Evolutionary conservation across 2,888 invertebrate species (phyloP).

Genomic region (Mamestra brassicae): DNA sequence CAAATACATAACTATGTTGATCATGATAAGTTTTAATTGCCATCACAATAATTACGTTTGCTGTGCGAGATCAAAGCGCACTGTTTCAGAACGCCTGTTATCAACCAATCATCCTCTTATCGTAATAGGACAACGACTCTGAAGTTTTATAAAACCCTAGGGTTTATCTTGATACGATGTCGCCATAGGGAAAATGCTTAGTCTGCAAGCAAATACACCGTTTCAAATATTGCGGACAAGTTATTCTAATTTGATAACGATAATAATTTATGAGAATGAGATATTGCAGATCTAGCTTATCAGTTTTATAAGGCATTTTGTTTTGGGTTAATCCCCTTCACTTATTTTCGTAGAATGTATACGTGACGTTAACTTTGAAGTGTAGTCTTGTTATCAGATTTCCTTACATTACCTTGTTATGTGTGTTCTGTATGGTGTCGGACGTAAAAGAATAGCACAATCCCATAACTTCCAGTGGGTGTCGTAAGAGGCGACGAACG

Average conservation of each 20-base stretch:
- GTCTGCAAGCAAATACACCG: constrained; percentile 24
- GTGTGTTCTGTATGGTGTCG: too few species aligned
- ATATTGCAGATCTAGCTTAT: neutral
- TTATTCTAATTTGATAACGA: constrained; percentile 9
- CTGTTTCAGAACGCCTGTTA: constrained; percentile 70
- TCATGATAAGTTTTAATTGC: constrained; percentile 65
- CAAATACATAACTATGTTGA: constrained; percentile 62
- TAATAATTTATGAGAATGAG: neutral
- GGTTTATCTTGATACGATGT: constrained; percentile 57
- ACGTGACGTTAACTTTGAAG: neutral
- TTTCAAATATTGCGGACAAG: neutral
- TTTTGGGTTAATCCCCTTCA: neutral
- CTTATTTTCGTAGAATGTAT: constrained; percentile 2
- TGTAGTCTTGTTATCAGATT: neutral
- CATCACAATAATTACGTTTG: constrained; percentile 67
- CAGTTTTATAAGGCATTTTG: neutral
- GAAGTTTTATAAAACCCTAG: constrained; percentile 70
- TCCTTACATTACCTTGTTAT: neutral
- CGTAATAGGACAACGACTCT: constrained; percentile 76
- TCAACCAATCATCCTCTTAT: constrained; percentile 75
- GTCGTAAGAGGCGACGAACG: too few species aligned
- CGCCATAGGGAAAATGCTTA: constrained; percentile 42
- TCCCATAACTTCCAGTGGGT: too few species aligned
- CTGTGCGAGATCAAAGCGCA: constrained; percentile 70
- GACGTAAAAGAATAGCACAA: too few species aligned